phyloP scores from a whole-genome alignment of 2,113 vertebrate species.

The Pogonocichla stellata region DNA sequence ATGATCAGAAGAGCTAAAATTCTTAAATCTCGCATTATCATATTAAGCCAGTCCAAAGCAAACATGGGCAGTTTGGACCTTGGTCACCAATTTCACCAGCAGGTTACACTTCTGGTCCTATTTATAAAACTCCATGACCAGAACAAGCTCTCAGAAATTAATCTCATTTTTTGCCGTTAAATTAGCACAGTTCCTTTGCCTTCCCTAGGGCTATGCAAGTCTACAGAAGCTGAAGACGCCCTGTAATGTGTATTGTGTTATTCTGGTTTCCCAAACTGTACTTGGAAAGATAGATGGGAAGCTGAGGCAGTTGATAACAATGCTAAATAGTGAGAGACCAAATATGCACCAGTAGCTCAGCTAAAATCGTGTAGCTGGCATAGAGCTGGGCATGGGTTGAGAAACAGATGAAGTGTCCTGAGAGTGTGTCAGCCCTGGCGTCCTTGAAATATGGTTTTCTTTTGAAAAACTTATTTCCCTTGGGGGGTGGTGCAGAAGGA shows the following conservation, averaged over 20 bases:
- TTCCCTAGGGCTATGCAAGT: not conserved
- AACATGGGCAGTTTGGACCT: not conserved
- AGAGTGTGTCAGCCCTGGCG: not conserved
- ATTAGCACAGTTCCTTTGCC: not conserved
- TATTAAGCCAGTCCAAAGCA: constrained; percentile 1
- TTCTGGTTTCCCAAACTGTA: constrained; percentile 38
- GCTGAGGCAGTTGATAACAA: constrained; percentile 51
- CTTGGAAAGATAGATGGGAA: constrained; percentile 17
- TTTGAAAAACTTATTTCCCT: not conserved
- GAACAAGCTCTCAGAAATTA: not conserved
- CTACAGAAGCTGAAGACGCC: constrained; percentile 15
- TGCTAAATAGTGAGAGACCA: constrained; percentile 54
- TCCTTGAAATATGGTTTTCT: not conserved
- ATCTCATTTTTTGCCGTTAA: not conserved
- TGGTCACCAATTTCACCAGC: constrained; percentile 10
- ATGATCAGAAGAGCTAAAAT: not conserved
- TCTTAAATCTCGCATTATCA: not conserved
- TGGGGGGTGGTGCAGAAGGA: not conserved
- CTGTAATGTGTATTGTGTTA: constrained; percentile 49
- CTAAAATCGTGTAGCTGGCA: not conserved
- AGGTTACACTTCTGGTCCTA: not conserved
- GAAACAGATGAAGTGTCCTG: constrained; percentile 50
- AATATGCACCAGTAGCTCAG: constrained; percentile 30
- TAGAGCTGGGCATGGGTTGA: not conserved
- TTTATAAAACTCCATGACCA: not conserved